A percentile compares a stretch with the other conserved stretches of the same genome.
These are phyloP conservation scores for Aepyceros melampus DNA, from an alignment of 2,113 vertebrate species.

Conservation along the genomic window DNA sequence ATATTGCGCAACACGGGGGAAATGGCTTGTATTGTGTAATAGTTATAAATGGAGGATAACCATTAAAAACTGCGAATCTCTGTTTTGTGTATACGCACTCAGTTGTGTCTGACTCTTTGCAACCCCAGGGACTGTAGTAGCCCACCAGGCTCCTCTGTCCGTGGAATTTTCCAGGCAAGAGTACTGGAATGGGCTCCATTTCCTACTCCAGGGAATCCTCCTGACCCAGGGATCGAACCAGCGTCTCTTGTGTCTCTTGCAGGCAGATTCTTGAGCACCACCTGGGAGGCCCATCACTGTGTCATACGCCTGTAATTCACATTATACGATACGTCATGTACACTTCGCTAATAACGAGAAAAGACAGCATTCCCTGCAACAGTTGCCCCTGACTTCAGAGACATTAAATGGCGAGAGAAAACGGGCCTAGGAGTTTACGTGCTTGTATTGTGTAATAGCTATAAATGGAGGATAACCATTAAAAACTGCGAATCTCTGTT, in stretches of 20 bases:
- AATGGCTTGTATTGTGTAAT: accelerated
- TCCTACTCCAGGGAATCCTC: neutral
- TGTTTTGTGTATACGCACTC: accelerated
- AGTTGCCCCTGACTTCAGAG: neutral
- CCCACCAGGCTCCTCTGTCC: neutral
- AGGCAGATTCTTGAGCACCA: neutral
- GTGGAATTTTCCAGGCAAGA: neutral
- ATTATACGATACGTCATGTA: accelerated
- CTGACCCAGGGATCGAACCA: neutral
- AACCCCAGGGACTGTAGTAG: neutral
- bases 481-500: accelerated
- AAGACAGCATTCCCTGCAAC: neutral
- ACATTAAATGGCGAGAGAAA: neutral
- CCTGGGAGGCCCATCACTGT: neutral
- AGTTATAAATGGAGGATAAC: neutral
- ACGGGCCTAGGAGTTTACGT: accelerated
- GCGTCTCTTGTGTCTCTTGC: neutral
- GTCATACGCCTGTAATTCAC: no score
- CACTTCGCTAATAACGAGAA: neutral
- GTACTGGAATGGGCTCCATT: neutral
- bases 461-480: accelerated
- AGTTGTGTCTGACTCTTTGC: accelerated
- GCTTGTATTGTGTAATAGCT: neutral
- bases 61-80: accelerated
- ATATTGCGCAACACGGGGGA: neutral